Conservation (phyloP, 2,888 invertebrate genomes). For the Elysia crispata region DNA sequence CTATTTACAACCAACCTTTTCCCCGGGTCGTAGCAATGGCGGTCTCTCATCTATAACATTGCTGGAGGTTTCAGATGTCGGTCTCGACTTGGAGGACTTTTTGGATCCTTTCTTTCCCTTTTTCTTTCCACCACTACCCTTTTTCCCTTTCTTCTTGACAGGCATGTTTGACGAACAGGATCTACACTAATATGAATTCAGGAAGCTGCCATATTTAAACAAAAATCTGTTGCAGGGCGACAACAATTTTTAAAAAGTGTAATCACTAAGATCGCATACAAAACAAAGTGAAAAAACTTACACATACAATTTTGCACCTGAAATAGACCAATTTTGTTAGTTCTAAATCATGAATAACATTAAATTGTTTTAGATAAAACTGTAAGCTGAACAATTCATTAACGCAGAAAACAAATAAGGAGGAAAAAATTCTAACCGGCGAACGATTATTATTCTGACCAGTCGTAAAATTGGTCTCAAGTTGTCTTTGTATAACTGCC, state of each 20-base stretch:
- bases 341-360: too few relatives aligned
- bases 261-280: too few relatives aligned
- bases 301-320: too few relatives aligned
- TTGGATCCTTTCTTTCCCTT: slow-evolving; percentile 22
- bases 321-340: too few relatives aligned
- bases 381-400: too few relatives aligned
- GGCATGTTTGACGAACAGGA: not conserved
- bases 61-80: slow-evolving; percentile 1
- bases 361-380: too few relatives aligned
- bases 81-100: slow-evolving; percentile 14
- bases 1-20: slow-evolving; percentile 19
- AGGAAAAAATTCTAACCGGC: too few relatives aligned
- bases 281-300: too few relatives aligned
- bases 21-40: slow-evolving; percentile 20
- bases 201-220: slow-evolving; percentile 27
- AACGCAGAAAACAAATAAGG: too few relatives aligned
- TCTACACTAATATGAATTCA: not conserved
- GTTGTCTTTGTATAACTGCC: too few relatives aligned
- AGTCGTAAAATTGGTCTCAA: too few relatives aligned
- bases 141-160: slow-evolving; percentile 30
- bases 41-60: slow-evolving; percentile 4
- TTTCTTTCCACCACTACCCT: slow-evolving; percentile 25
- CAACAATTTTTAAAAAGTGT: not conserved
- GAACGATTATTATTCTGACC: too few relatives aligned
- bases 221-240: slow-evolving; percentile 15